These are phyloP conservation scores for Patella ulyssiponensis DNA, from an alignment of 2,888 invertebrate species.

Conservation along the genomic window DNA sequence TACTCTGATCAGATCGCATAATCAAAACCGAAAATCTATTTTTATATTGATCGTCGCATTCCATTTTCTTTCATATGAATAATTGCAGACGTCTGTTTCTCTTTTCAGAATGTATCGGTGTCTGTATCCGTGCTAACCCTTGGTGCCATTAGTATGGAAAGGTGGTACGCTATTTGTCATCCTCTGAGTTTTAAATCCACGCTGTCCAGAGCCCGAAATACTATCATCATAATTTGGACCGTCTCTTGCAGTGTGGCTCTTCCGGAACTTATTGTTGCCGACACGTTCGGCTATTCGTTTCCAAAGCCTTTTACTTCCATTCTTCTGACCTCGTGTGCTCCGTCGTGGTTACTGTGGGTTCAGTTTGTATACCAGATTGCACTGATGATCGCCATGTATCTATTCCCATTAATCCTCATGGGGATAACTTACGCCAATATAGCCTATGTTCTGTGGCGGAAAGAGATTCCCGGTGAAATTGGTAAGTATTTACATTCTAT, in stretches of 20 bases:
- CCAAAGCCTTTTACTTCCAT: slow-evolving; percentile 14
- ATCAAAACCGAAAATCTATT: too few relatives aligned
- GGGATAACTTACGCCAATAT: slow-evolving; percentile 63
- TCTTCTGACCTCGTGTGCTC: slow-evolving; percentile 25
- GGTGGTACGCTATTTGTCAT: slow-evolving; percentile 95
- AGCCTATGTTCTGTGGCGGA: slow-evolving; percentile 63
- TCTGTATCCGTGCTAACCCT: slow-evolving; percentile 92
- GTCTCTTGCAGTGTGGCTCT: slow-evolving; percentile 76
- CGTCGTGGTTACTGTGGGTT: slow-evolving; percentile 37
- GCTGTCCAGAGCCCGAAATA: slow-evolving; percentile 84
- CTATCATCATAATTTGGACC: slow-evolving; percentile 87
- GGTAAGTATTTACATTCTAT: not conserved
- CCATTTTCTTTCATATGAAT: too few relatives aligned
- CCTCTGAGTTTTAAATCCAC: slow-evolving; percentile 91
- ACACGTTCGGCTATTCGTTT: slow-evolving; percentile 29
- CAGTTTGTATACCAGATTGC: slow-evolving; percentile 60
- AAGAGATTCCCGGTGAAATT: slow-evolving; percentile 51
- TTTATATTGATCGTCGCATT: too few relatives aligned
- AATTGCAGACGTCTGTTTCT: slow-evolving; percentile 6
- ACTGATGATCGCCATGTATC: slow-evolving; percentile 56
- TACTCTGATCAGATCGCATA: too few relatives aligned
- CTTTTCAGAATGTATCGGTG: slow-evolving; percentile 90
- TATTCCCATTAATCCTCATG: slow-evolving; percentile 66
- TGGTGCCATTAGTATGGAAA: slow-evolving; percentile 92
- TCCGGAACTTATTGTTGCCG: slow-evolving; percentile 49